These are phyloP conservation scores for Yponomeuta evonymella DNA, from an alignment of 2,888 invertebrate genomes.

Conservation along the genomic window DNA sequence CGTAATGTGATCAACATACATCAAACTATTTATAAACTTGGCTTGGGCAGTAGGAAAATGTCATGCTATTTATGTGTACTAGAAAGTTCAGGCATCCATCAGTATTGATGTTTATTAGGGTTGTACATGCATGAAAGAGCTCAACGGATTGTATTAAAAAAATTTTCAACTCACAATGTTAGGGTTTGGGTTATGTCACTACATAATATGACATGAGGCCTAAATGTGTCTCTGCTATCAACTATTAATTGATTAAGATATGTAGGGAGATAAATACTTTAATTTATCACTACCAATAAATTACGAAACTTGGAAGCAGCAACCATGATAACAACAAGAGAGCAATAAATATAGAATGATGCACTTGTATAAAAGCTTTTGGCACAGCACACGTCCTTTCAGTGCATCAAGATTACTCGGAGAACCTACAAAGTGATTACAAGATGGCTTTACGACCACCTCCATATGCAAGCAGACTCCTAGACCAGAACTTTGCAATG, in stretches of 20 bases:
- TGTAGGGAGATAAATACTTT: neutral
- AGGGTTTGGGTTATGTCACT: neutral
- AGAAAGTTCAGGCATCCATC: constrained; percentile 39
- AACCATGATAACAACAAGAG: constrained; percentile 22
- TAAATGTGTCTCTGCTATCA: neutral
- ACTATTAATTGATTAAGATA: too few relatives aligned
- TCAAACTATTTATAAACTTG: constrained; percentile 27
- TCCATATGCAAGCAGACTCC: constrained; percentile 30
- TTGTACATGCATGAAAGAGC: constrained; percentile 19
- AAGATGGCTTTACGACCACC: constrained; percentile 19
- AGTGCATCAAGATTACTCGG: constrained; percentile 23
- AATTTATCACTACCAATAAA: constrained; percentile 1
- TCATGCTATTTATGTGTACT: constrained; percentile 36
- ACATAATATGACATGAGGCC: neutral
- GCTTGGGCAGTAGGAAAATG: constrained; percentile 32
- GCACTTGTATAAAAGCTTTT: constrained; percentile 37
- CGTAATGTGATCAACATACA: constrained; percentile 37
- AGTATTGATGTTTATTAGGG: constrained; percentile 30
- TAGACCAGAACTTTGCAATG: constrained; percentile 35
- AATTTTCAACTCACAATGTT: neutral
- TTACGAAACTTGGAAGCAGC: constrained; percentile 17
- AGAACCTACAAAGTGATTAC: constrained; percentile 1
- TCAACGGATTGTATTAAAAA: neutral
- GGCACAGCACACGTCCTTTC: constrained; percentile 29
- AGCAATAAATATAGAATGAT: constrained; percentile 27